These are phyloP conservation scores for Anodontia alba DNA, from an alignment of 2,888 invertebrate genomes.

Conservation along the genomic window DNA sequence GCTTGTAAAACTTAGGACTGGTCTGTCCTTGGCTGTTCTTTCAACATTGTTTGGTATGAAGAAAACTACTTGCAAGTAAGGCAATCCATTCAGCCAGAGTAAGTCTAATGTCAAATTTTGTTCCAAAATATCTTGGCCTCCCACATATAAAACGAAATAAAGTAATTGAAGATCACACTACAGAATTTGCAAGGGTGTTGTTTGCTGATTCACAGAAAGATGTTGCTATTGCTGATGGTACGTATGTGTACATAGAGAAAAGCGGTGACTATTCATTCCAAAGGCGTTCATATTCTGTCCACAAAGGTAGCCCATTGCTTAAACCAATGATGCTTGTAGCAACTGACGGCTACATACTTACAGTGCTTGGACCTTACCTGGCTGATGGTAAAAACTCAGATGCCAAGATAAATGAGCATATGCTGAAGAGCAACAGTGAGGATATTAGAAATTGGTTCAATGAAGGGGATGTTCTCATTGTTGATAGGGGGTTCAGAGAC, in stretches of 20 bases:
- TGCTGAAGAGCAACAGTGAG: conserved; percentile 44
- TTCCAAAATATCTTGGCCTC: conserved; percentile 39
- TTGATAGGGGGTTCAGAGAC: conserved; percentile 55
- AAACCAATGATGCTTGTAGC: conserved; percentile 55
- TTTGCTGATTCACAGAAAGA: conserved; percentile 25
- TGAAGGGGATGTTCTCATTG: conserved; percentile 16
- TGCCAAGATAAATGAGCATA: conserved; percentile 54
- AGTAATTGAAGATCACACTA: conserved; percentile 47
- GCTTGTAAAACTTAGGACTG: conserved; percentile 40
- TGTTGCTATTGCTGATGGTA: conserved; percentile 51
- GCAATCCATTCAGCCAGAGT: conserved; percentile 41
- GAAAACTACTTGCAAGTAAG: conserved; percentile 39
- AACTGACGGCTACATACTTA: conserved; percentile 49
- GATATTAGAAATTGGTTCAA: conserved; percentile 31
- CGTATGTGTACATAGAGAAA: conserved; percentile 49
- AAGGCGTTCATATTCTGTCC: conserved; percentile 39
- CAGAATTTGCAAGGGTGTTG: conserved; percentile 41
- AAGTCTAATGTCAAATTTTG: conserved; percentile 32
- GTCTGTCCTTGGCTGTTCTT: conserved; percentile 37
- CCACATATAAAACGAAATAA: conserved; percentile 25
- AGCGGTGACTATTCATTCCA: conserved; percentile 47
- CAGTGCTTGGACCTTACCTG: conserved; percentile 53
- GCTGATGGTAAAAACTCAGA: conserved; percentile 51
- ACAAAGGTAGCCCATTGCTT: conserved; percentile 48
- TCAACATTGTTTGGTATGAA: conserved; percentile 45